Percentiles rank a stretch among this genome's conserved stretches.
Conservation (phyloP, 1,140 invertebrate genomes). For the Geopemphigus sp. region DNA sequence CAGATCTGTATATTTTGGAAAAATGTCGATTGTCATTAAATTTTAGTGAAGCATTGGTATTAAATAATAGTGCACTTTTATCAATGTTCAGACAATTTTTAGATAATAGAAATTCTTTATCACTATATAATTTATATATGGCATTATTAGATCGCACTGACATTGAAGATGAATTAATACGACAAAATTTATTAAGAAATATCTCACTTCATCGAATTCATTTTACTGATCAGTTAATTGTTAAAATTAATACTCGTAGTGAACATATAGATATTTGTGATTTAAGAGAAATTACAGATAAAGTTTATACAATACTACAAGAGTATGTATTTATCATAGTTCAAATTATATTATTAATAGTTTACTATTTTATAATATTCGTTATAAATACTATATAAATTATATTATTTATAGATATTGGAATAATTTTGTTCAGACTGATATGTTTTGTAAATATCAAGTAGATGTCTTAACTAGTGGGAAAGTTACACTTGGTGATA, state of each 20-base stretch:
- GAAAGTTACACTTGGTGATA: slow-evolving; percentile 75
- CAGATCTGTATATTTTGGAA: slow-evolving; percentile 27
- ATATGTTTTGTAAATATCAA: slow-evolving; percentile 85
- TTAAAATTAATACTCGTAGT: slow-evolving; percentile 18
- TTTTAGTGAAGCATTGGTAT: slow-evolving; percentile 27
- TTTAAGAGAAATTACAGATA: slow-evolving; percentile 27
- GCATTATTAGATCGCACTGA: slow-evolving; percentile 4
- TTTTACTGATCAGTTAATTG: slow-evolving; percentile 27
- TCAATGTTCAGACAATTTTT: slow-evolving; percentile 37
- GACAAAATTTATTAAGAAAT: slow-evolving; percentile 28
- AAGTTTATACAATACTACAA: slow-evolving; percentile 25
- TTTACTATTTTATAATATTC: not conserved
- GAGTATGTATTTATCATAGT: slow-evolving; percentile 5
- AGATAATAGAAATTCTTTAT: slow-evolving; percentile 35
- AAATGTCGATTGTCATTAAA: slow-evolving; percentile 32
- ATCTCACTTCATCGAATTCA: slow-evolving; percentile 32
- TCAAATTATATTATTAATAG: not conserved
- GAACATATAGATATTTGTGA: slow-evolving; percentile 20
- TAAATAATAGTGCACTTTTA: slow-evolving; percentile 17
- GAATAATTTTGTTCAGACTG: slow-evolving; percentile 70
- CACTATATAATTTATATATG: slow-evolving; percentile 30
- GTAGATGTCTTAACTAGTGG: slow-evolving; percentile 81
- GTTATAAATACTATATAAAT: not conserved
- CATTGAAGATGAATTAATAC: slow-evolving; percentile 22
- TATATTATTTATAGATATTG: slow-evolving; percentile 52